These are phyloP conservation scores for Salvelinus fontinalis DNA, from an alignment of 2,113 vertebrate genomes.

Conservation along the genomic window DNA sequence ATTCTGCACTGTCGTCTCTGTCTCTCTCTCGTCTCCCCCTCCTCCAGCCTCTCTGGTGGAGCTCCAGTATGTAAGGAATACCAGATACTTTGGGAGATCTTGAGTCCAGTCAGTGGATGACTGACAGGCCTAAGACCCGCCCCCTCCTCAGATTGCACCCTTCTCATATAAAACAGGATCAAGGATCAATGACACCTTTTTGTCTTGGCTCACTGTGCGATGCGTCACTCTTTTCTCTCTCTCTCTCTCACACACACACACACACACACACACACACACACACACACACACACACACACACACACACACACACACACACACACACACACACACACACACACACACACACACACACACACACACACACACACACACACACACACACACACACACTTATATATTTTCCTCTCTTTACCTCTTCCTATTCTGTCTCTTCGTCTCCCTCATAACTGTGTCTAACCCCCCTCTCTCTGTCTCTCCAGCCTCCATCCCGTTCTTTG, in stretches of 20 bases:
- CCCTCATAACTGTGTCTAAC: too few relatives aligned
- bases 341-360: too few relatives aligned
- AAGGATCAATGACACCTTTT: background rate
- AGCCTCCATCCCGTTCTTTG: slow-evolving; percentile 80
- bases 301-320: slow-evolving; percentile 6
- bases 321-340: slow-evolving; percentile 5
- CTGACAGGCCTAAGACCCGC: slow-evolving; percentile 40
- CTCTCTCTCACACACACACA: background rate
- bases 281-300: too few relatives aligned
- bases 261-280: slow-evolving; percentile 14
- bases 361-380: slow-evolving; percentile 5
- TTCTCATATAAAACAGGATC: slow-evolving; percentile 19
- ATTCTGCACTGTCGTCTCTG: slow-evolving; percentile 37
- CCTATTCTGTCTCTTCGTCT: background rate
- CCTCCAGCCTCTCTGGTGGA: slow-evolving; percentile 33
- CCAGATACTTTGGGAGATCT: slow-evolving; percentile 48
- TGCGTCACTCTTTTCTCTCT: slow-evolving; percentile 8
- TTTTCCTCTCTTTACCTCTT: too few relatives aligned
- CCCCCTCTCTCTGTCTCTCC: slow-evolving; percentile 21
- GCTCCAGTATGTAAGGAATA: slow-evolving; percentile 63
- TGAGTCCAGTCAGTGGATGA: slow-evolving; percentile 51
- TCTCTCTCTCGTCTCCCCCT: slow-evolving; percentile 22
- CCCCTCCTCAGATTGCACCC: slow-evolving; percentile 36
- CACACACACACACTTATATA: background rate
- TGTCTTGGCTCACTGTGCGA: slow-evolving; percentile 5